Evolutionary conservation across 64 coral and sea anemone genomes (phyloP), one percentile per base, ranked within the genome.

Genomic region (Montipora capricornis): DNA sequence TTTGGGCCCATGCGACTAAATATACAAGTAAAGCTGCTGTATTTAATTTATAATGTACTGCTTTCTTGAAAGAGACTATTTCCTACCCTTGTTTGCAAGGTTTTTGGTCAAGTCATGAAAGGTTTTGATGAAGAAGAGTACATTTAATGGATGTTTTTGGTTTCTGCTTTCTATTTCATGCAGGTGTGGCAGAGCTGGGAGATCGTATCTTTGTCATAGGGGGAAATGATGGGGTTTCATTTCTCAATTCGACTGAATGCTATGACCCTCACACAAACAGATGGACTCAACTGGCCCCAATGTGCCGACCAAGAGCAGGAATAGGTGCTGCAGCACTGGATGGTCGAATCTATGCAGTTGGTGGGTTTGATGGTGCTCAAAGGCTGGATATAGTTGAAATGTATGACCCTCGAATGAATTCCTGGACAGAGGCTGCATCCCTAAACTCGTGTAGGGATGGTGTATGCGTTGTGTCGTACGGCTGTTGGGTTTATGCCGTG

Each of bases 361-460:
- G 98, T 89, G 98, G 98, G 14, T 99, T 99, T 94, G 98, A 99
- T 87, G 98, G 98, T 55, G 96, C 96, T 44, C 93, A 89, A 78
- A 91, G 98, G 61, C 80, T 99, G 74, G 95, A 96, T 76, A 87
- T 92, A 76, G 98, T 99, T 17, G 98, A 99, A 62, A 99, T 99
- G 98, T 99, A 91, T 93, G 98, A 99, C 48, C 91, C 95, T 15
- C 98, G 98, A 58, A 99, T 95, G 92, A 99, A 96, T 70, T 87
- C 75, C 24, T 99, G 98, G 98, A 91, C 20, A 37, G 94, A 99
- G 78, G 98, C 94, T 15, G 89, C 95, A 66, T 82, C 95, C 20
- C 76, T 99, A 59, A 96, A 99, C 83, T 99, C 98, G 37, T 99
- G 98, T 87, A 84, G 98, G 24, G 98, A 99, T 94, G 98, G 98